Conservation (phyloP, 1,140 invertebrate genomes). For the Augochlora pura region DNA sequence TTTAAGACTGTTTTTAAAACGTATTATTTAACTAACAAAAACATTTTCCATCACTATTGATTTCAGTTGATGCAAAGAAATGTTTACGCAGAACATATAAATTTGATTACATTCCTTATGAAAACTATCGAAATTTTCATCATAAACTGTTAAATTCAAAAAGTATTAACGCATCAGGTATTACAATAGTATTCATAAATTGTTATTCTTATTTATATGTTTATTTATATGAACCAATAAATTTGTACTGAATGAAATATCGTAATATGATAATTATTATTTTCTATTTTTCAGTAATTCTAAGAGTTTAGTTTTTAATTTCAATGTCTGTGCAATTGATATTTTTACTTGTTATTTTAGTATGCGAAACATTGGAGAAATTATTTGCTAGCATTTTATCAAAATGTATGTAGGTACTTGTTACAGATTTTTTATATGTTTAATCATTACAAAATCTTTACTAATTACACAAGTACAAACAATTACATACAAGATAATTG, state of each 20-base stretch:
- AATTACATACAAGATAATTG: too few species aligned
- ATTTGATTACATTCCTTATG: slow-evolving; percentile 2
- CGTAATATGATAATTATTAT: background rate
- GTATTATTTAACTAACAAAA: background rate
- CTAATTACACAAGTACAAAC: too few species aligned
- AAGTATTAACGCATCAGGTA: slow-evolving; percentile 1
- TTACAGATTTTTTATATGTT: background rate
- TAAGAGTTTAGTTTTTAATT: background rate
- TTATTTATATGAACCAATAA: slow-evolving; percentile 13
- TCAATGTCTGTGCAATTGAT: background rate
- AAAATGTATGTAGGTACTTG: slow-evolving; percentile 1
- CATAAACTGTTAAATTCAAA: background rate
- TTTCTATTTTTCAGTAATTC: slow-evolving; percentile 7
- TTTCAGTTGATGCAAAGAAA: background rate
- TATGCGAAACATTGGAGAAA: background rate
- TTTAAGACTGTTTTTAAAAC: background rate
- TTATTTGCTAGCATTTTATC: background rate
- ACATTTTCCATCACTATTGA: background rate
- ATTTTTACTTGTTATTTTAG: background rate
- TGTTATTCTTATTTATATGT: slow-evolving; percentile 18
- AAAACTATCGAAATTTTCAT: background rate
- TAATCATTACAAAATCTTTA: too few species aligned
- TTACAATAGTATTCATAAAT: background rate
- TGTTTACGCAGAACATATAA: background rate
- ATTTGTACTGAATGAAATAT: slow-evolving; percentile 1